These are phyloP conservation scores for Notolepis coatsorum DNA, from an alignment of 2,797 vertebrate species.

Conservation along the genomic window DNA sequence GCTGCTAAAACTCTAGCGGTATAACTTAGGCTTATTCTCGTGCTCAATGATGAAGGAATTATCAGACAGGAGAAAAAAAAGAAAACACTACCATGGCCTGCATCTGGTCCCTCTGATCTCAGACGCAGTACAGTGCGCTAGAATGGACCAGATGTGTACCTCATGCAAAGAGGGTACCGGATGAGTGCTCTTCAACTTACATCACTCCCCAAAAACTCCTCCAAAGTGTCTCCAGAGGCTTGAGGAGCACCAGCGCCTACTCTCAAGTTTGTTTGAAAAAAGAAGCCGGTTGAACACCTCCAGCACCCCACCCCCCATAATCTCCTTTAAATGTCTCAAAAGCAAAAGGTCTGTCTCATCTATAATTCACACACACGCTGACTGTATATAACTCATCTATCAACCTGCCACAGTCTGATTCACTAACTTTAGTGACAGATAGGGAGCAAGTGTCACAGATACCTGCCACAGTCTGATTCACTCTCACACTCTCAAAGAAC, in stretches of 20 bases:
- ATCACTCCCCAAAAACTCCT: constrained; percentile 14
- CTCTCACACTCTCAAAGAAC: too few relatives aligned
- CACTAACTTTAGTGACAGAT: too few relatives aligned
- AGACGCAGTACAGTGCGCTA: constrained; percentile 41
- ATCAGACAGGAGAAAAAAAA: constrained; percentile 42
- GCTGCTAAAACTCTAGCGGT: too few relatives aligned
- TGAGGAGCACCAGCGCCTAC: constrained; percentile 7
- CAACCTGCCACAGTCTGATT: too few relatives aligned
- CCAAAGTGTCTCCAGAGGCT: constrained; percentile 12
- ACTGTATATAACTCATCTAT: too few relatives aligned
- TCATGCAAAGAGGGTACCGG: constrained; percentile 15
- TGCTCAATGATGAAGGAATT: constrained; percentile 47
- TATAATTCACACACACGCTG: too few relatives aligned
- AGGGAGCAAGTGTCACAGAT: too few relatives aligned
- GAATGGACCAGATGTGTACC: constrained; percentile 46
- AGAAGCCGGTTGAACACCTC: neutral
- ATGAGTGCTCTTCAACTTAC: neutral
- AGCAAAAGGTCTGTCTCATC: constrained; percentile 35
- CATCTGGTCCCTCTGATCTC: constrained; percentile 54
- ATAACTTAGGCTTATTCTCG: constrained; percentile 1
- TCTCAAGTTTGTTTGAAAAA: neutral
- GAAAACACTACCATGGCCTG: too few relatives aligned
- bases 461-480: too few relatives aligned
- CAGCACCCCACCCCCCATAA: constrained; percentile 10
- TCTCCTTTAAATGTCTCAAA: constrained; percentile 34